These are phyloP conservation scores for Triops cancriformis DNA, from an alignment of 1,140 invertebrate species.

Conservation along the genomic window DNA sequence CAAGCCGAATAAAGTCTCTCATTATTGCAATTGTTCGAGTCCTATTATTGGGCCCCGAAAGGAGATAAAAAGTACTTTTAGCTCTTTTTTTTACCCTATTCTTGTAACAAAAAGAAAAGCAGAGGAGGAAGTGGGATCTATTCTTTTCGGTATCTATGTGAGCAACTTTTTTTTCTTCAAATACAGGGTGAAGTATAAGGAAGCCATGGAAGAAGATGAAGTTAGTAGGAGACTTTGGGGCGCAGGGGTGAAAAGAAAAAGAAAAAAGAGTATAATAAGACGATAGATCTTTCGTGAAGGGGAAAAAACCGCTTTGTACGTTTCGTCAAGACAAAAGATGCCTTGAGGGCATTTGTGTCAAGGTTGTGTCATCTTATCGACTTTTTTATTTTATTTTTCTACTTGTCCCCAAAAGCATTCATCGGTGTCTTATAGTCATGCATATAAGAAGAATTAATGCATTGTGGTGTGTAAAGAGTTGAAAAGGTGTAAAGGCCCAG, in stretches of 20 bases:
- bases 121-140: neutral
- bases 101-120: neutral
- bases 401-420: neutral
- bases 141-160: neutral
- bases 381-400: neutral
- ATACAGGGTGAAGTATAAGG: neutral
- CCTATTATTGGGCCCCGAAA: neutral
- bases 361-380: neutral
- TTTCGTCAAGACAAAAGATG: neutral
- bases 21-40: neutral
- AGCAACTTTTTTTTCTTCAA: neutral
- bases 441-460: neutral
- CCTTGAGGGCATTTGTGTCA: neutral
- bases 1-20: slow-evolving; percentile 7
- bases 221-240: neutral
- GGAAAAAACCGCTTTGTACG: neutral
- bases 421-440: neutral
- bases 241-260: neutral
- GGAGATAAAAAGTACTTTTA: neutral
- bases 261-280: neutral
- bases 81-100: neutral
- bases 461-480: slow-evolving; percentile 1
- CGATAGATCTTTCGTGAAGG: neutral
- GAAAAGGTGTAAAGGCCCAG: slow-evolving; percentile 1
- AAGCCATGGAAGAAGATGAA: neutral